These are phyloP conservation scores for Synergus itoensis DNA, from an alignment of 2,888 invertebrate species.

Conservation along the genomic window DNA sequence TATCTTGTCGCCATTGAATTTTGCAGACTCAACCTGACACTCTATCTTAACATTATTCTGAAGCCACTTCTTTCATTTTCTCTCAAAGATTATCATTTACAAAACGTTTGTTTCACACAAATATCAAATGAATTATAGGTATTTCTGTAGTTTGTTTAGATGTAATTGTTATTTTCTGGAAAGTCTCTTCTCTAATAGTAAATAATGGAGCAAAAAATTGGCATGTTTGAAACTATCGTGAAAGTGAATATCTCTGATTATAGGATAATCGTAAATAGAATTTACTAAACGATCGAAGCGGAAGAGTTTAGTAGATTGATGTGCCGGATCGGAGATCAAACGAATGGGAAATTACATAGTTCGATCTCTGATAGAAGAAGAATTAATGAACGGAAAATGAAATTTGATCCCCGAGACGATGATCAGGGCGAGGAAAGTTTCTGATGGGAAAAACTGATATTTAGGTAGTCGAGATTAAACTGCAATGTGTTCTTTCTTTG, in stretches of 20 bases:
- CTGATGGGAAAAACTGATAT: not conserved
- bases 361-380: constrained; percentile 9
- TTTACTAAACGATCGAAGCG: constrained; percentile 14
- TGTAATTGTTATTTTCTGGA: not conserved
- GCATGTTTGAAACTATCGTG: constrained; percentile 2
- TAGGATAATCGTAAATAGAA: constrained; percentile 9
- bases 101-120: too few relatives aligned
- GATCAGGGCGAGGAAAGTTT: not conserved
- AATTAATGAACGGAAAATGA: constrained; percentile 30
- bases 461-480: not conserved
- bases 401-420: not conserved
- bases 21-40: not conserved
- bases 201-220: not conserved
- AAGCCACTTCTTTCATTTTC: not conserved
- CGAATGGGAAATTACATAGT: constrained; percentile 29
- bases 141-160: too few relatives aligned
- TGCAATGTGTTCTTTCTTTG: not conserved
- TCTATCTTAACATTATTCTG: not conserved
- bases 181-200: not conserved
- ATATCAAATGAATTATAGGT: too few relatives aligned
- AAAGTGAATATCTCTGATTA: constrained; percentile 26
- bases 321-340: constrained; percentile 27
- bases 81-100: not conserved
- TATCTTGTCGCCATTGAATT: constrained; percentile 1
- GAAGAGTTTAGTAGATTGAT: constrained; percentile 15